Conservation (phyloP, 2,113 vertebrate genomes). For the Misgurnus anguillicaudatus region DNA sequence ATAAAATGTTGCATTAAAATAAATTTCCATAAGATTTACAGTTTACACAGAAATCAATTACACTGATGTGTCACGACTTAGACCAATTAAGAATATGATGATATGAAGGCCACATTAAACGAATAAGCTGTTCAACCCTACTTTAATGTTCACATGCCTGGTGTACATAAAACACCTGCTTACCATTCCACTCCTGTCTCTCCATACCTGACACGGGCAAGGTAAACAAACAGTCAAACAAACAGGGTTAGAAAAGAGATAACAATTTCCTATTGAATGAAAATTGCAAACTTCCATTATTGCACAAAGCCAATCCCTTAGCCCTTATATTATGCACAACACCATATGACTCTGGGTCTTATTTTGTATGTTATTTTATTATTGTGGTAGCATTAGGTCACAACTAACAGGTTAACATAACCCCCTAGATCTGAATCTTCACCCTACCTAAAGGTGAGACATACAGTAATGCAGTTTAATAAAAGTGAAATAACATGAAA, state of each 20-base stretch:
- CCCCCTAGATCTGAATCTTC: no score
- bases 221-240: slow-evolving; percentile 27
- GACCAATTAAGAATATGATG: not conserved
- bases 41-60: no score
- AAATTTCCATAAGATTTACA: no score
- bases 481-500: slow-evolving; percentile 10
- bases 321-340: not conserved
- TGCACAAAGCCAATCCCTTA: not conserved
- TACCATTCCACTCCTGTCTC: slow-evolving; percentile 18
- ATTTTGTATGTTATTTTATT: no score
- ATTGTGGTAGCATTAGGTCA: no score
- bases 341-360: not conserved
- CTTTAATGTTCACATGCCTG: slow-evolving; percentile 9
- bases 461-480: slow-evolving; percentile 5
- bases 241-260: slow-evolving; percentile 27
- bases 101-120: no score
- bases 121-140: not conserved
- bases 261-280: slow-evolving; percentile 23
- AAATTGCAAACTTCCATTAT: slow-evolving; percentile 24
- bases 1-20: no score
- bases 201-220: slow-evolving; percentile 17
- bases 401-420: no score
- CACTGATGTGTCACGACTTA: not conserved
- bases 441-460: not conserved
- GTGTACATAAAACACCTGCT: slow-evolving; percentile 30